Evolutionary conservation across 2,888 invertebrate genomes (phyloP), one percentile per base, ranked within the genome.

Genomic region (Trichogramma evanescens): DNA sequence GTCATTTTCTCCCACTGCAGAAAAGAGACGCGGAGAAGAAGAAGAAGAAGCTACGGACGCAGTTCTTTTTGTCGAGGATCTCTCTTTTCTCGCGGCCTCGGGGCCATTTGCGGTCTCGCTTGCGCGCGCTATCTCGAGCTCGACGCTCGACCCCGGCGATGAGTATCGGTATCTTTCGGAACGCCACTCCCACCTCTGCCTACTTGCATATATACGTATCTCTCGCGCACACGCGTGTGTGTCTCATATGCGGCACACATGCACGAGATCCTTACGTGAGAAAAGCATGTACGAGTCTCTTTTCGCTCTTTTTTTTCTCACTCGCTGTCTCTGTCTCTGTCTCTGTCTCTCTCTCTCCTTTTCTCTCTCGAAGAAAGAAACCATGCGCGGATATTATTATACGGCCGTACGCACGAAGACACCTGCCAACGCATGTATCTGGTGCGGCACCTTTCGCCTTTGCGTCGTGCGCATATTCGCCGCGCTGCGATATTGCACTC

Each of bases 1-100:
- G 63, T 66, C 66, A 66, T 67, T 67, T 66, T 67, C 65, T 64
- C 61, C 57, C 61, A 58, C 38, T 43, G 4, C 13, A 43, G 39
- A 8, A 43, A 5, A 26, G 10, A 56, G 43, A 42, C 10, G n/a
- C 10, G 5, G 40, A 44, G n/a, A 42, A 50, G 45, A 44, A 50
- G 42, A 10, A 38, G 54, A 6, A 42, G 55, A 42, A 50, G 58
- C 38, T 13, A 13, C 40, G 44, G 13, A 40, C 54, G 46, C 2
- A 44, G 50, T 26, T 46, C 26, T 48, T 13, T 13, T 13, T 13
- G 13, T 13, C 13, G 13, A 13, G 13, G 10, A 10, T 5, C 41
- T 54, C 61, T 59, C 61, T 63, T 61, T 61, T 54, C 59, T 56
- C 57, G 46, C 55, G 38, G 45, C 49, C 56, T 46, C 40, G 50